A percentile compares a stretch with the other conserved stretches of the same genome.
Conservation (phyloP, 1,140 invertebrate species). For the Cotesia glomerata region DNA sequence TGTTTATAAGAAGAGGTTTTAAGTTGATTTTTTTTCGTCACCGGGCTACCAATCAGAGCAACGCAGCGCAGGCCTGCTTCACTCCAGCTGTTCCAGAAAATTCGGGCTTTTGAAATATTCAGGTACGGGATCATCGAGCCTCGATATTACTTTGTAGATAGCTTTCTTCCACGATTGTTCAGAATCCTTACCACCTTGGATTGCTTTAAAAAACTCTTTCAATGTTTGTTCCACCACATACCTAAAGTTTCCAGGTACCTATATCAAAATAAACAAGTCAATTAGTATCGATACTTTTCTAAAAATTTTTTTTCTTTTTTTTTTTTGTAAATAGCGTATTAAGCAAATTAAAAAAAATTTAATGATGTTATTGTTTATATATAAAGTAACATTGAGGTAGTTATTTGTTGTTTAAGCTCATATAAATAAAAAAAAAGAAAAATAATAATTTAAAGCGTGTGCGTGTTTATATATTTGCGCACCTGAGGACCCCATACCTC, state of each 20-base stretch:
- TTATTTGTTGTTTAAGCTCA: not conserved
- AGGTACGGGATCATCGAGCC: conserved; percentile 97
- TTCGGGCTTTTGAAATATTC: conserved; percentile 99
- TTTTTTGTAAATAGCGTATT: not conserved
- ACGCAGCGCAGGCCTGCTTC: conserved; percentile 61
- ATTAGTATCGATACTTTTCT: not conserved
- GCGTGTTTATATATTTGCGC: conserved; percentile 62
- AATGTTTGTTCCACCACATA: conserved; percentile 96
- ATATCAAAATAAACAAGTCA: conserved; percentile 39
- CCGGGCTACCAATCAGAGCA: conserved; percentile 50
- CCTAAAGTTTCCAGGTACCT: conserved; percentile 97
- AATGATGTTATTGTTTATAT: not conserved
- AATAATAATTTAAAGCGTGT: conserved; percentile 44
- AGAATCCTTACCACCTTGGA: conserved; percentile 91
- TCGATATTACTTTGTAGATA: conserved; percentile 99
- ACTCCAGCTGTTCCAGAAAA: conserved; percentile 98
- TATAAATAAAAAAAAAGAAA: conserved; percentile 34
- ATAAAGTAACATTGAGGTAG: too few species aligned
- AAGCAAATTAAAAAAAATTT: not conserved
- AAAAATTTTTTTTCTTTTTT: not conserved
- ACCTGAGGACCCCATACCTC: conserved; percentile 84
- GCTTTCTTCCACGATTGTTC: conserved; percentile 99
- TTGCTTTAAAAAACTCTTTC: conserved; percentile 97
- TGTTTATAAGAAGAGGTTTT: conserved; percentile 39
- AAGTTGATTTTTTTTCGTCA: conserved; percentile 47